Percentiles rank a stretch among this genome's conserved stretches.
Evolutionary conservation across 1,140 invertebrate species (phyloP).

Genomic region (Carposina sasakii): DNA sequence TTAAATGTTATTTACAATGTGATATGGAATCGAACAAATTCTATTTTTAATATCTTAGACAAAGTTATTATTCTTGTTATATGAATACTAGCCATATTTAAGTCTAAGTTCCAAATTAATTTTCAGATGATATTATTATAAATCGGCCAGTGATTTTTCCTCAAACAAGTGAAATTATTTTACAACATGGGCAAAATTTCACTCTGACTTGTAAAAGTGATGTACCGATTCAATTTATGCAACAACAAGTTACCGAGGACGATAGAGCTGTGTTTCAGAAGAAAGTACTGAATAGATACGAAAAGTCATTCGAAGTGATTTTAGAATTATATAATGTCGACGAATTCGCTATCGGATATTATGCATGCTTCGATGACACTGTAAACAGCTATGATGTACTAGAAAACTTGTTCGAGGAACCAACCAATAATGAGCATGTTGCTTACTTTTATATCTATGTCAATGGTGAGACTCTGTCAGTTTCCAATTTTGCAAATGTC

Average conservation of each 20-base stretch:
- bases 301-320: slow-evolving; percentile 41
- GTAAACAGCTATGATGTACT: slow-evolving; percentile 42
- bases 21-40: too few relatives aligned
- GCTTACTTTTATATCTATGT: slow-evolving; percentile 77
- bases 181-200: slow-evolving; percentile 62
- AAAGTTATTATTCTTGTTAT: too few relatives aligned
- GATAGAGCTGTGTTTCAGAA: slow-evolving; percentile 31
- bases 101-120: too few relatives aligned
- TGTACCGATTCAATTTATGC: slow-evolving; percentile 61
- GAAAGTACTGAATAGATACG: slow-evolving; percentile 32
- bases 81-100: too few relatives aligned
- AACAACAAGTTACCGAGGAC: slow-evolving; percentile 53
- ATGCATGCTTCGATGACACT: slow-evolving; percentile 72
- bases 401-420: slow-evolving; percentile 56
- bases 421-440: slow-evolving; percentile 56
- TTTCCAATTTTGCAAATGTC: neutral
- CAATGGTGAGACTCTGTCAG: slow-evolving; percentile 71
- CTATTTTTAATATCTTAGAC: too few relatives aligned
- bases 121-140: slow-evolving; percentile 49
- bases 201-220: slow-evolving; percentile 70
- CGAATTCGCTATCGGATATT: slow-evolving; percentile 74
- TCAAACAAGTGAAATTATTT: slow-evolving; percentile 61
- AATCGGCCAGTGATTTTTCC: slow-evolving; percentile 58
- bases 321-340: slow-evolving; percentile 61
- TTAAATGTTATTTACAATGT: too few relatives aligned